Evolutionary conservation across 2,888 invertebrate species (phyloP).

Genomic region (Spodoptera exigua): DNA sequence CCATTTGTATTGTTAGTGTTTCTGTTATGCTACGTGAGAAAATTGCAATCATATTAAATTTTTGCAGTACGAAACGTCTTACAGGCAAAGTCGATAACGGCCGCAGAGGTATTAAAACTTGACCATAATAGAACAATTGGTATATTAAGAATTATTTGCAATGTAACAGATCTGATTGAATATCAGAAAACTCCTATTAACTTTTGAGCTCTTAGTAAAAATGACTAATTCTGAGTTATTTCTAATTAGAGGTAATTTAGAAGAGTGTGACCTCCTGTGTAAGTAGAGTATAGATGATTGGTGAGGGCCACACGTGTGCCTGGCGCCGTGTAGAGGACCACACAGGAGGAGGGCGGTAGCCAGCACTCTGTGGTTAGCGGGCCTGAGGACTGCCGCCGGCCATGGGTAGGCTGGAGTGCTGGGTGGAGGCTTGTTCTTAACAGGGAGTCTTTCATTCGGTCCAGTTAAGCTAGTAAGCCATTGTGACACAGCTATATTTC

Average conservation of each 20-base stretch:
- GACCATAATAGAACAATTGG: too few relatives aligned
- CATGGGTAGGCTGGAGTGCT: constrained; percentile 20
- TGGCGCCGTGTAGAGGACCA: constrained; percentile 66
- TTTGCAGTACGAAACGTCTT: too few relatives aligned
- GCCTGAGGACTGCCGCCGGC: constrained; percentile 56
- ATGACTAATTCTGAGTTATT: constrained; percentile 38
- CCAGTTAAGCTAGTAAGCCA: background rate
- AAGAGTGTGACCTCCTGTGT: constrained; percentile 6
- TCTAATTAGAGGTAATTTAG: too few relatives aligned
- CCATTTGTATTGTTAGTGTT: constrained; percentile 3
- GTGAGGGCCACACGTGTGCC: constrained; percentile 62
- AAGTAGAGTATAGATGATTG: constrained; percentile 30
- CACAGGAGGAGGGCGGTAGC: constrained; percentile 78
- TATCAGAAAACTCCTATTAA: background rate
- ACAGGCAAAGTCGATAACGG: too few relatives aligned
- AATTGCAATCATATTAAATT: background rate
- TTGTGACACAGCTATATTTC: too few relatives aligned
- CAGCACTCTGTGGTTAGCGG: constrained; percentile 66
- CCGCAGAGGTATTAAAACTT: too few relatives aligned
- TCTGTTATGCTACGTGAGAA: background rate
- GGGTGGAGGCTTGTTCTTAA: constrained; percentile 16
- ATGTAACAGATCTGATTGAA: background rate
- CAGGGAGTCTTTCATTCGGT: constrained; percentile 8
- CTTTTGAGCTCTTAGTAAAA: constrained; percentile 6
- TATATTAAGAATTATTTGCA: too few relatives aligned